phyloP scores from a whole-genome alignment of 2,113 vertebrate genomes.

The Tinamus guttatus region DNA sequence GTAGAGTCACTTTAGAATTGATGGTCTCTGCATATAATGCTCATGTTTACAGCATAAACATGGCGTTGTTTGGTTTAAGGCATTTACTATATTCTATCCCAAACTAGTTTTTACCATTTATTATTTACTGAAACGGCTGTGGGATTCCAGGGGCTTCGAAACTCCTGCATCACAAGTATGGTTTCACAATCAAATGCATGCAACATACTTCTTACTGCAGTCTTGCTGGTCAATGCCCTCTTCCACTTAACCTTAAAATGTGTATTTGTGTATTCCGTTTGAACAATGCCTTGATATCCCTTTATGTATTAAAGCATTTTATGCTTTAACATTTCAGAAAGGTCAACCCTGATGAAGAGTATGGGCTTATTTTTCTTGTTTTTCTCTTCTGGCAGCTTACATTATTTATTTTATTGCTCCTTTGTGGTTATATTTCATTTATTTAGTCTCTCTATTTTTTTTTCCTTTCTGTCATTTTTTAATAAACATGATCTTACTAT shows the following conservation, averaged over 20 bases:
- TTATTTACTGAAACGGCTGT: neutral
- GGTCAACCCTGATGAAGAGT: neutral
- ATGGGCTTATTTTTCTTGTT: neutral
- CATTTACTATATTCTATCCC: neutral
- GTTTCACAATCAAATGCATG: neutral
- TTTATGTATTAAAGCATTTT: slow-evolving; percentile 39
- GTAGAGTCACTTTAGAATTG: neutral
- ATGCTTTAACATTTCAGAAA: slow-evolving; percentile 32
- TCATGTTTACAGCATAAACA: neutral
- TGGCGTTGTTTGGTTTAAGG: neutral
- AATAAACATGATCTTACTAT: neutral
- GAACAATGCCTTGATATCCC: neutral
- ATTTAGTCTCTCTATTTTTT: neutral
- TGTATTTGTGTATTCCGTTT: no score
- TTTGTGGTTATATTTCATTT: neutral
- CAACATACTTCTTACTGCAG: neutral
- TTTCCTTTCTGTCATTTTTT: neutral
- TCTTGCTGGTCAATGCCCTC: neutral
- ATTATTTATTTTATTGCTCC: slow-evolving; percentile 13
- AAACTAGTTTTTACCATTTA: neutral
- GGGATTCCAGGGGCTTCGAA: neutral
- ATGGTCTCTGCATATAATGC: neutral
- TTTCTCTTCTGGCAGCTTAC: neutral
- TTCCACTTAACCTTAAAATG: slow-evolving; percentile 41
- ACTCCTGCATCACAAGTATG: neutral